Percentiles rank a stretch among this genome's conserved stretches.
phyloP scores from a whole-genome alignment of 2,888 invertebrate genomes.

The Hanleya hanleyi region DNA sequence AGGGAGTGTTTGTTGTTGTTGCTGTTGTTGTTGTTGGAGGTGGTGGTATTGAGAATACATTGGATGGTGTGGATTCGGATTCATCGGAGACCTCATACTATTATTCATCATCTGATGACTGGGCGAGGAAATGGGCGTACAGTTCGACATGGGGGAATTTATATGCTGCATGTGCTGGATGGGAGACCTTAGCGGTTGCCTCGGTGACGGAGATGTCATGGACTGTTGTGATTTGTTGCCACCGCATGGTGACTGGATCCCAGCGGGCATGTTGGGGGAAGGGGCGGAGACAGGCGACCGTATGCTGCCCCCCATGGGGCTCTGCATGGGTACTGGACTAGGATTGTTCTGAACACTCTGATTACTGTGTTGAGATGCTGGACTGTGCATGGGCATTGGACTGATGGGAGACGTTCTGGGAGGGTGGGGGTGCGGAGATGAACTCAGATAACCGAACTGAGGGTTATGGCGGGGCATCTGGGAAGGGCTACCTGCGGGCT shows the following conservation, averaged over 20 bases:
- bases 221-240: slow-evolving; percentile 41
- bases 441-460: slow-evolving; percentile 7
- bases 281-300: slow-evolving; percentile 36
- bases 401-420: slow-evolving; percentile 59
- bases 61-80: neutral
- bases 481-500: slow-evolving; percentile 14
- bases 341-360: slow-evolving; percentile 58
- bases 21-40: slow-evolving; percentile 30
- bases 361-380: slow-evolving; percentile 62
- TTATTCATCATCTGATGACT: neutral
- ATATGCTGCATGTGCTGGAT: slow-evolving; percentile 45
- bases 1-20: slow-evolving; percentile 33
- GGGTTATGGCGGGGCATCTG: neutral
- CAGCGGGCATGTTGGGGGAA: slow-evolving; percentile 46
- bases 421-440: neutral
- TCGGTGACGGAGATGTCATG: slow-evolving; percentile 34
- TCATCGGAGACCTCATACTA: neutral
- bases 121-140: neutral
- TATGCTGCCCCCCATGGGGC: slow-evolving; percentile 43
- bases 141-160: slow-evolving; percentile 10
- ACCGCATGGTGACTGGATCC: slow-evolving; percentile 53
- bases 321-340: slow-evolving; percentile 64
- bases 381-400: slow-evolving; percentile 54
- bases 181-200: neutral
- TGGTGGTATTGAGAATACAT: neutral